These are phyloP conservation scores for Drosophila serrata DNA, from an alignment of 1,140 invertebrate genomes.

Conservation along the genomic window DNA sequence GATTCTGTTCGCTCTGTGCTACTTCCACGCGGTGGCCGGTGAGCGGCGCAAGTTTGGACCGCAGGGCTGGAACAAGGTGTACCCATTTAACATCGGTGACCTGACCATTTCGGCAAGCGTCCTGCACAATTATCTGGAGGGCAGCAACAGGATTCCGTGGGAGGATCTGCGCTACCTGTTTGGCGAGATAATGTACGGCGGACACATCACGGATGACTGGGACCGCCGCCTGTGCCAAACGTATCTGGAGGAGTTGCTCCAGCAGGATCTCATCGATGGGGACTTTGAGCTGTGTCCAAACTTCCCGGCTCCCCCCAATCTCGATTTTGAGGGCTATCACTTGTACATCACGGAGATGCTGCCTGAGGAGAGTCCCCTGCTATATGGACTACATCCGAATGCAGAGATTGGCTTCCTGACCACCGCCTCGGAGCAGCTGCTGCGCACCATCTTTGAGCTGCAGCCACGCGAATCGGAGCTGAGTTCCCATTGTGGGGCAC, in stretches of 20 bases:
- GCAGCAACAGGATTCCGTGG: conserved; percentile 95
- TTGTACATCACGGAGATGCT: conserved; percentile 94
- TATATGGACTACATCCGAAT: conserved; percentile 98
- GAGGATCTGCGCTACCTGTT: conserved; percentile 97
- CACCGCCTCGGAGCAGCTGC: conserved; percentile 93
- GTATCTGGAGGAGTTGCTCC: conserved; percentile 95
- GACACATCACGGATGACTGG: conserved; percentile 98
- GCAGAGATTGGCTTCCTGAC: conserved; percentile 98
- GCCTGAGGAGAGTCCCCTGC: conserved; percentile 94
- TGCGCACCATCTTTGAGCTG: conserved; percentile 96
- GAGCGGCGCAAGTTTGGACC: conserved; percentile 97
- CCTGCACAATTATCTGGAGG: conserved; percentile 96
- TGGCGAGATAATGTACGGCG: conserved; percentile 99
- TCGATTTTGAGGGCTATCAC: conserved; percentile 95
- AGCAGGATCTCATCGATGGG: conserved; percentile 94
- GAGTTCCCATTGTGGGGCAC: conserved; percentile 90
- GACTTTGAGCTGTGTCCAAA: conserved; percentile 94
- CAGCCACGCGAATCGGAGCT: conserved; percentile 94
- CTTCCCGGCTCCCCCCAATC: conserved; percentile 94
- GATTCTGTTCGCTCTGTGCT: conserved; percentile 96
- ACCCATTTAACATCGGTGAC: conserved; percentile 94
- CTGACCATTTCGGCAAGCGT: conserved; percentile 97
- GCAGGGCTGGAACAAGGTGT: conserved; percentile 97
- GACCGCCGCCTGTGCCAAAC: conserved; percentile 94
- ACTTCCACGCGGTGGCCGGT: conserved; percentile 97